Base-by-base conservation (phyloP, 2,888 invertebrate species). In the Steinernema scapterisci region DNA sequence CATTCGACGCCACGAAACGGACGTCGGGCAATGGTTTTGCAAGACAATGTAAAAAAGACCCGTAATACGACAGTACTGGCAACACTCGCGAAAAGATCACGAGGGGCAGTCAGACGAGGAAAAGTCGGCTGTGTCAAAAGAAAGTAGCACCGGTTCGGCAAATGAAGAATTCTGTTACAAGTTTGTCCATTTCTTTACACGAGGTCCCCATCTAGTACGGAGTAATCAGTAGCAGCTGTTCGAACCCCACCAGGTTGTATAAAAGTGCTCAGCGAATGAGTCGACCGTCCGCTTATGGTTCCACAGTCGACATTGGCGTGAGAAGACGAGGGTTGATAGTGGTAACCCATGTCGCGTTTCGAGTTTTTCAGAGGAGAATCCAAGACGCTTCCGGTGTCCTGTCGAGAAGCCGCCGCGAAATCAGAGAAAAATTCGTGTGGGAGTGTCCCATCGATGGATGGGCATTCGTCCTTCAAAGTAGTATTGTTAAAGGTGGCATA, bases 201-300 rank as follows among this genome's bases (percentile, higher is more conserved):
- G 2, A 63, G 27, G 31, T 63, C 63, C 1, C 63, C 63, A 31
- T 63, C 63, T 7, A 63, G 38, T 13, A 63, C 38, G 25, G 63
- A 63, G 38, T 63, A 63, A 13, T 31, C 31, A 3, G 63, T 63
- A 16, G 63, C 27, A 11, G 63, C 31, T 16, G 76, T 72, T 11
- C 79, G 73, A 7, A 79, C 79, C 43, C 77, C 77, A 23, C 52
- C 71, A 63, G 76, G 79, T 54, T 79, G 79, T n/a, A 79, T 76
- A 76, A 79, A 79, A 13, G 79, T 79, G 31, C 75, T 75, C 13
- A 75, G 71, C 70, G 63, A 63, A 73, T 75, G 71, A 52, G 75
- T 48, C 70, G 77, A 75, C 21, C 63, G 63, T 2, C 63, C 63
- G 27, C 63, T 63, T 16, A 63, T 63, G 38, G 63, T 63, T 13